A percentile compares a stretch with the other conserved stretches of the same genome.
These are phyloP conservation scores for Himalopsyche tibetana DNA, from an alignment of 2,888 invertebrate genomes.

Conservation along the genomic window DNA sequence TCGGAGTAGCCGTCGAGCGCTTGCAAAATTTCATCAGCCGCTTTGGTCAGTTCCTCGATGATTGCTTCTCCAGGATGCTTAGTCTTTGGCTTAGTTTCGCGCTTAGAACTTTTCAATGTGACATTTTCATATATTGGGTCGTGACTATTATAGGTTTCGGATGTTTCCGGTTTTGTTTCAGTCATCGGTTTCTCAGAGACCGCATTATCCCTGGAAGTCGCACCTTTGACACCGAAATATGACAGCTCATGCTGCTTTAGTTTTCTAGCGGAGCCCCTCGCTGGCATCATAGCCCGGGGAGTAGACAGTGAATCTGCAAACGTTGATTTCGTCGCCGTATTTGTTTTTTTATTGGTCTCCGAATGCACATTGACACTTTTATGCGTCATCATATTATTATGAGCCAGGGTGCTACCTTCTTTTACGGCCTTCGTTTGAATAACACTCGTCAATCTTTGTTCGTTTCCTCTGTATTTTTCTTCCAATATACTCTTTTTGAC, in stretches of 20 bases:
- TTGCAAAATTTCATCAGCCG: slow-evolving; percentile 75
- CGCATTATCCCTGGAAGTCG: slow-evolving; percentile 20
- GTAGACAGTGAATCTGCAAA: slow-evolving; percentile 62
- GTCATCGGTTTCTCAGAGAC: background rate
- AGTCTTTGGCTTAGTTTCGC: slow-evolving; percentile 47
- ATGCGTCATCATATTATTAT: background rate
- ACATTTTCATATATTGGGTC: slow-evolving; percentile 62
- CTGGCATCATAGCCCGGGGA: slow-evolving; percentile 63
- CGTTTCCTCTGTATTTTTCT: slow-evolving; percentile 30
- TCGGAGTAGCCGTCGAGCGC: slow-evolving; percentile 75
- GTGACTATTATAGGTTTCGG: background rate
- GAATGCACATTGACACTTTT: background rate
- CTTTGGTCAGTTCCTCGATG: slow-evolving; percentile 74
- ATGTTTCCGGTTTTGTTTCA: slow-evolving; percentile 5
- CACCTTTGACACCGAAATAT: slow-evolving; percentile 75
- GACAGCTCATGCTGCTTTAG: slow-evolving; percentile 79
- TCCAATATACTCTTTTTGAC: slow-evolving; percentile 12
- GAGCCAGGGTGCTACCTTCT: background rate
- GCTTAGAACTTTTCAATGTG: slow-evolving; percentile 8
- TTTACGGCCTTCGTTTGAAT: background rate
- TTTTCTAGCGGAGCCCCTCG: slow-evolving; percentile 70
- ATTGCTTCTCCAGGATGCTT: slow-evolving; percentile 67
- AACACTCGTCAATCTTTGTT: background rate
- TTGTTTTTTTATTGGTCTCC: background rate
- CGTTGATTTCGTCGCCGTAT: slow-evolving; percentile 36